Base-by-base conservation (phyloP, 2,113 vertebrate species). In the Nanger granti region DNA sequence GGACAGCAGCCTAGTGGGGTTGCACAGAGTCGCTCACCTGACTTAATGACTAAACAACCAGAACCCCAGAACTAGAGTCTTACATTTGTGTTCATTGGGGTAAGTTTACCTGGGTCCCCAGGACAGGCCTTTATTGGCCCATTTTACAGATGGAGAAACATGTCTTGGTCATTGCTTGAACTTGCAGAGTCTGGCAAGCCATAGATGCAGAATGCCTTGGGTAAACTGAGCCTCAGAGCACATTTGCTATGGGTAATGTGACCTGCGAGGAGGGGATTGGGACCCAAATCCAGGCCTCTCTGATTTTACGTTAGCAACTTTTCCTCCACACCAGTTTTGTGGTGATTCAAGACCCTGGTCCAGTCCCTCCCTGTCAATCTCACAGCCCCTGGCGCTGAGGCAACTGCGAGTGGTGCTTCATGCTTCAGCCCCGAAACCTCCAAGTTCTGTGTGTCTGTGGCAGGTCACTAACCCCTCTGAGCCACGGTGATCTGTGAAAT, bases 111-210 rank as follows among this genome's bases (percentile, higher is more conserved):
- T 31, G 24, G 28, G 22, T 84, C 7, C 6, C 60, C 41, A 37
- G 64, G 13, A 54, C 41, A n/a, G 37, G 91, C 82, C 82, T 60
- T 49, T 44, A 17, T 49, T 57, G 60, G 52, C 60, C 22, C 54
- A 17, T 69, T 85, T 60, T 85, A 55, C 87, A 93, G 92, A 89
- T 60, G 59, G 76, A 57, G 59, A 94, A 87, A 11, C 37, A 80
- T 12, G 17, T n/a, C 47, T 93, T 80, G 64, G 54, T 85, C 84
- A 41, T n/a, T 85, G 85, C 41, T 57, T 31, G 41, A 9, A 52
- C 14, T 69, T 84, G 3, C 11, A 80, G 76, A 55, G n/a, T 44
- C 49, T 87, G 55, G 37, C 8, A n/a, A 66, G 28, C 82, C 90
- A 55, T 22, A 26, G 57, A 41, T 73, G 29, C 9, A 73, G 92